Base-by-base conservation (phyloP, 1,140 invertebrate species). In the Cydia fagiglandana region DNA sequence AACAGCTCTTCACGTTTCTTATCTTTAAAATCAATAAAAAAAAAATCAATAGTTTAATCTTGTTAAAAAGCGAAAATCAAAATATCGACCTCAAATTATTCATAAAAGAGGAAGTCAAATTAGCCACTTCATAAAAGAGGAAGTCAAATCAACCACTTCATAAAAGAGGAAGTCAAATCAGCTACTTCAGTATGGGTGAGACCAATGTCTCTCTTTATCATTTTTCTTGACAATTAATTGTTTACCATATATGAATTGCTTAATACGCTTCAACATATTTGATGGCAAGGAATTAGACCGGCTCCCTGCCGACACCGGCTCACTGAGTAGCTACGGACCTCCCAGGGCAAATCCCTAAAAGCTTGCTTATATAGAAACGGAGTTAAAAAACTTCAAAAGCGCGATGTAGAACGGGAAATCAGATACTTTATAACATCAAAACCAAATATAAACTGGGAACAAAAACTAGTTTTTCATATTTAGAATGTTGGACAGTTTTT, bases 311-410 rank as follows among this genome's bases (percentile, higher is more conserved):
- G 85, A 68, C 73, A 86, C 88, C 87, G 87, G 83, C 80, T 77
- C 53, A 87, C 87, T 82, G 77, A 90, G 88, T 91, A 91, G 89
- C 88, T 84, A 89, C 87, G 89, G 89, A 91, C 88, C 82, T 82
- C 83, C 88, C 84, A 45, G 10, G 0, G 4, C 2, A 13, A 7
- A 0, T 9, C 6, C 2, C 7, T 9, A 50, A 28, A 56, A 64
- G 73, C 5, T 20, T 20, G 13, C 56, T 76, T 85, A 82, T 85
- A 83, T 87, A 84, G 73, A 12, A 1, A 81, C 24, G 47, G 2
- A 3, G 0, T 15, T 10, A 6, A 80, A 84, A 87, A 86, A 86
- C 75, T 83, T 84, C 50, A 53, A 79, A 86, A 88, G 74, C 83
- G 88, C 78, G 90, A 82, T 87, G 77, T 76, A 91, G 88, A 75